Evolutionary conservation across 1,140 invertebrate species (phyloP).

Genomic region (Fopius arisanus): DNA sequence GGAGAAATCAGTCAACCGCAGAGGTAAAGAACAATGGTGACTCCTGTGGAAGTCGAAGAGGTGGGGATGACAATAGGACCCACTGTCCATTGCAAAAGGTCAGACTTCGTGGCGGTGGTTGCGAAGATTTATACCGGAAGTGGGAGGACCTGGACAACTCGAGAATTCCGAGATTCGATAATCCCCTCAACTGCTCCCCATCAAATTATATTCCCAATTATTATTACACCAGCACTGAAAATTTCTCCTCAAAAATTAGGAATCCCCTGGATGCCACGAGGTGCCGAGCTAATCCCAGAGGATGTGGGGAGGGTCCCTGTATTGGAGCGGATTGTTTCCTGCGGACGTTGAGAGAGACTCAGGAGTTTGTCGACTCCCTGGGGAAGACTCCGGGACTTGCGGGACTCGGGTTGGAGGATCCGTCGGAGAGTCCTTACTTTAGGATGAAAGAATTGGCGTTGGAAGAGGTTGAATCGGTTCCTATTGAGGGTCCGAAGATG

Average conservation of each 20-base stretch:
- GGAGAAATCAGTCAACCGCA: constrained; percentile 20
- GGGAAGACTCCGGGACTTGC: constrained; percentile 50
- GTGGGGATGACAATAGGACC: constrained; percentile 19
- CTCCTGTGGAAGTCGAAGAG: constrained; percentile 30
- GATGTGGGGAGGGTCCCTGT: constrained; percentile 42
- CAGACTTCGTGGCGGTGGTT: constrained; percentile 19
- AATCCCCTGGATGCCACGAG: constrained; percentile 13
- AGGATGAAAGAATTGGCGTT: constrained; percentile 21
- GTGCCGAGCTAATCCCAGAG: not conserved
- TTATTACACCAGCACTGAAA: not conserved
- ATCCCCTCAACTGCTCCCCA: not conserved
- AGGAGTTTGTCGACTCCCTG: constrained; percentile 54
- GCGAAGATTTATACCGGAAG: constrained; percentile 21
- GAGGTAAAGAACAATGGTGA: constrained; percentile 19
- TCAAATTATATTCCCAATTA: not conserved
- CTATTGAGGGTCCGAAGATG: not conserved
- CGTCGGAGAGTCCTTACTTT: constrained; percentile 55
- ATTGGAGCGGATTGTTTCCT: constrained; percentile 47
- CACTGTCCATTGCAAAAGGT: not conserved
- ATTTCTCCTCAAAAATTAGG: not conserved
- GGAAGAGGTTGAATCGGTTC: constrained; percentile 6
- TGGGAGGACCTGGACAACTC: not conserved
- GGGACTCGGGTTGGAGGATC: constrained; percentile 53
- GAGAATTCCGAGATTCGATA: not conserved
- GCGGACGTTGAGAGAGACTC: constrained; percentile 48